Conservation (phyloP, 92 coral and sea anemone genomes). For the Actinostola sp. region DNA sequence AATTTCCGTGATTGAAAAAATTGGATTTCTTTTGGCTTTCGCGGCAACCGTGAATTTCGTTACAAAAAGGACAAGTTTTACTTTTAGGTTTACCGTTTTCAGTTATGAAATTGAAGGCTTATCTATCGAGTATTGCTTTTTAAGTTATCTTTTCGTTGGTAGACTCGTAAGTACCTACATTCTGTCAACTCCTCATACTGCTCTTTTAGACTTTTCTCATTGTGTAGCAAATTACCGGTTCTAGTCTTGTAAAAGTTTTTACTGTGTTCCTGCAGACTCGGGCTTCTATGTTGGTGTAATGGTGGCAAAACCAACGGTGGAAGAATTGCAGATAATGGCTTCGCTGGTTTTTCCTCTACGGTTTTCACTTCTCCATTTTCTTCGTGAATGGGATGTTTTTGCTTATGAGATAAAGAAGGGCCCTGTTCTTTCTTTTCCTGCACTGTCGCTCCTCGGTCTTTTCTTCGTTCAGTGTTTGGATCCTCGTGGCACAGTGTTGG, state of each 20-base stretch:
- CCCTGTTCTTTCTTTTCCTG: neutral
- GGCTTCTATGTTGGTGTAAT: slow-evolving; percentile 22
- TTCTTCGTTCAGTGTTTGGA: neutral
- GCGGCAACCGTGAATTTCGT: too few relatives aligned
- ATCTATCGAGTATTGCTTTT: too few relatives aligned
- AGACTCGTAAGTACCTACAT: slow-evolving; percentile 38
- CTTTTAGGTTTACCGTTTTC: too few relatives aligned
- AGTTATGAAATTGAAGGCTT: too few relatives aligned
- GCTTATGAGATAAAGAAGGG: neutral
- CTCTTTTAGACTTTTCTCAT: slow-evolving; percentile 26
- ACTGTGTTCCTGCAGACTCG: slow-evolving; percentile 31
- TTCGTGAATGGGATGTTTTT: slow-evolving; percentile 5
- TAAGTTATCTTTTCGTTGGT: slow-evolving; percentile 13
- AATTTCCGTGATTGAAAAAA: too few relatives aligned
- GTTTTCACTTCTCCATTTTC: neutral
- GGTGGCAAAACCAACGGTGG: slow-evolving; percentile 44
- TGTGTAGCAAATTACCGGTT: neutral
- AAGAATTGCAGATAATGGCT: slow-evolving; percentile 34
- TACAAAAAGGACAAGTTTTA: too few relatives aligned
- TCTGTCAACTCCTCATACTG: slow-evolving; percentile 35
- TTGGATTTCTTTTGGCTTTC: too few relatives aligned
- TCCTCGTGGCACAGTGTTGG: neutral
- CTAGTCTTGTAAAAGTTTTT: slow-evolving; percentile 9
- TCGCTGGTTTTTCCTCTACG: slow-evolving; percentile 6
- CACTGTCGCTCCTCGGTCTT: neutral